Conservation (phyloP, 2,113 vertebrate species). For the Aramus guarauna region DNA sequence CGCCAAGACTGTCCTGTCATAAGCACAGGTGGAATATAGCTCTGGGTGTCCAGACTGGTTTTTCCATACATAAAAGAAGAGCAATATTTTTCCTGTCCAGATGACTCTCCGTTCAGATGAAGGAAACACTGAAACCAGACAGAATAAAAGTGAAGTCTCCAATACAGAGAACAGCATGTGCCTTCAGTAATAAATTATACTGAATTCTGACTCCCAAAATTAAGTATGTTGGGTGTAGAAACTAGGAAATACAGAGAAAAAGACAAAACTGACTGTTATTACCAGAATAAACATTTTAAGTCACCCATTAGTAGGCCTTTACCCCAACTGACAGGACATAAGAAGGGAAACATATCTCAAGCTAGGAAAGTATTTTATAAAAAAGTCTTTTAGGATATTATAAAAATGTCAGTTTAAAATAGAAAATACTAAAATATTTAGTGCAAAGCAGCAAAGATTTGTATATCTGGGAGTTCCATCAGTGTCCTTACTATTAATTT, state of each 20-base stretch:
- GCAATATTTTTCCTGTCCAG: not conserved
- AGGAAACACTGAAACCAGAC: not conserved
- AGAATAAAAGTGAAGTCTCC: not conserved
- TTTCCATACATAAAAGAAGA: not conserved
- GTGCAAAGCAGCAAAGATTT: not conserved
- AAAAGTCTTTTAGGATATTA: not conserved
- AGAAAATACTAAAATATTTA: not conserved
- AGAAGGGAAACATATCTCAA: not conserved
- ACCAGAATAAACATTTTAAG: not conserved
- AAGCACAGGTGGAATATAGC: not conserved
- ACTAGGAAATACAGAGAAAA: not conserved
- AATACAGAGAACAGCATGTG: fast-evolving
- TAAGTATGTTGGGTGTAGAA: fast-evolving
- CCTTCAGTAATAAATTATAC: not conserved
- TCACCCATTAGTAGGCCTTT: not conserved
- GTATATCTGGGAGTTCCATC: not conserved
- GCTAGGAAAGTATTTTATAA: not conserved
- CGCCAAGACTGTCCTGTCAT: not conserved
- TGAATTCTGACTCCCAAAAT: not conserved
- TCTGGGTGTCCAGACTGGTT: not conserved
- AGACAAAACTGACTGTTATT: not conserved
- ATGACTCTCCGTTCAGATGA: not conserved
- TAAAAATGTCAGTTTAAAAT: not conserved
- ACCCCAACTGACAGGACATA: not conserved
- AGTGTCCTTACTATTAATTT: not conserved